These are phyloP conservation scores for Limnephilus marmoratus DNA, from an alignment of 2,888 invertebrate species.

Conservation along the genomic window DNA sequence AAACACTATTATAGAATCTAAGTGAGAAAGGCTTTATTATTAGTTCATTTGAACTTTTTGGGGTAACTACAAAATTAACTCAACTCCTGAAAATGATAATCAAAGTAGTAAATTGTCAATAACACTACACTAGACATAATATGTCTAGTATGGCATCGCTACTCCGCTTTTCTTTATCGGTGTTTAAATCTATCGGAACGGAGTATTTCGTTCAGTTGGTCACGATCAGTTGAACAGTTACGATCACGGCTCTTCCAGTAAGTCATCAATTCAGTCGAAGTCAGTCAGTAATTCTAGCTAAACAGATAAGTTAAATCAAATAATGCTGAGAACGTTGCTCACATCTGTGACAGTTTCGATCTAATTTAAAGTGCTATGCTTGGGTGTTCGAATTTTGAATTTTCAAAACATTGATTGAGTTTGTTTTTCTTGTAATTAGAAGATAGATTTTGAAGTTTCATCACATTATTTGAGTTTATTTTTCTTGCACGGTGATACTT, in stretches of 20 bases:
- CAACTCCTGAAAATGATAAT: too few relatives aligned
- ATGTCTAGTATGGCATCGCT: too few relatives aligned
- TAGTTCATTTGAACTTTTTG: too few relatives aligned
- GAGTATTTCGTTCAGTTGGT: neutral
- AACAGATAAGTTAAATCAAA: neutral
- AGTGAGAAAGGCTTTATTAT: too few relatives aligned
- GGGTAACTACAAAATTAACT: too few relatives aligned
- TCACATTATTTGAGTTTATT: neutral
- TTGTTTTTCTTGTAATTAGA: neutral
- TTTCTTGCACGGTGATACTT: neutral
- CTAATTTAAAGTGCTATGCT: neutral
- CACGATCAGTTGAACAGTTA: too few relatives aligned
- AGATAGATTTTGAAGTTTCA: neutral
- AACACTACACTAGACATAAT: too few relatives aligned
- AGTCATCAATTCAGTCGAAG: neutral
- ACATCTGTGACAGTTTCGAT: neutral
- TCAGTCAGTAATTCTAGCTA: too few relatives aligned
- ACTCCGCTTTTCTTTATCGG: neutral
- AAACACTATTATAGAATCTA: too few relatives aligned
- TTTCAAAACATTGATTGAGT: too few relatives aligned
- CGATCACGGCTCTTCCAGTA: neutral
- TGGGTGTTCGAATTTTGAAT: too few relatives aligned
- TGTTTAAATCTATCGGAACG: neutral
- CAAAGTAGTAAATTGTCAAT: too few relatives aligned
- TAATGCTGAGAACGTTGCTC: neutral